phyloP scores from a whole-genome alignment of 2,113 vertebrate species.

The Odontesthes bonariensis region DNA sequence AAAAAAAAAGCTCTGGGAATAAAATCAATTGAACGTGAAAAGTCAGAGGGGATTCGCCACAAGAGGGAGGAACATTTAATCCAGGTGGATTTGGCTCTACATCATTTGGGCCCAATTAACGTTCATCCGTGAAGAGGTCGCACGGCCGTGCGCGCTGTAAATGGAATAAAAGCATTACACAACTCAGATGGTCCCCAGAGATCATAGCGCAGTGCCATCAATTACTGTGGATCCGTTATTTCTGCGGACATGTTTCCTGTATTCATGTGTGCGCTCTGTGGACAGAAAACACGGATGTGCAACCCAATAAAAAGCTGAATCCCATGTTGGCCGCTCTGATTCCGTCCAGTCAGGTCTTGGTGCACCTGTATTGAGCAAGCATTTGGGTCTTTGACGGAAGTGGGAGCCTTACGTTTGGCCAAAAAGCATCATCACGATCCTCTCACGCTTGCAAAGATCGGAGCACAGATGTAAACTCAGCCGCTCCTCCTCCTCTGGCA shows the following conservation, averaged over 20 bases:
- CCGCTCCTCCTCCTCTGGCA: constrained; percentile 45
- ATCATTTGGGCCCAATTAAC: constrained; percentile 74
- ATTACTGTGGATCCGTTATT: constrained; percentile 25
- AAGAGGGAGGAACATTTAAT: constrained; percentile 44
- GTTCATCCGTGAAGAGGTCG: constrained; percentile 50
- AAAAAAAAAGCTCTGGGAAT: constrained; percentile 31
- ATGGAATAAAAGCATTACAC: constrained; percentile 47
- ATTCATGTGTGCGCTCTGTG: constrained; percentile 3
- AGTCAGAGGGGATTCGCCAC: constrained; percentile 54
- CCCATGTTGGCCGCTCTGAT: constrained; percentile 48
- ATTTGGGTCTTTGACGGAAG: constrained; percentile 37
- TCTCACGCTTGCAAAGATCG: constrained; percentile 27
- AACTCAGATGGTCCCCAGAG: constrained; percentile 43
- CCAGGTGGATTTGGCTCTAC: constrained; percentile 71
- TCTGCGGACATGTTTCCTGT: constrained; percentile 32
- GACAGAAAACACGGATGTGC: constrained; percentile 10
- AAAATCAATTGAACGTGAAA: constrained; percentile 69
- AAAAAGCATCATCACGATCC: constrained; percentile 61
- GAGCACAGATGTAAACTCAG: constrained; percentile 36
- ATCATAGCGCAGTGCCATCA: constrained; percentile 50
- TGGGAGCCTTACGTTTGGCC: constrained; percentile 55
- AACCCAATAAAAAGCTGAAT: constrained; percentile 9
- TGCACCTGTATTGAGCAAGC: constrained; percentile 65
- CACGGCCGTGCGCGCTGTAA: constrained; percentile 17
- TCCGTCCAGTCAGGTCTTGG: constrained; percentile 27